A percentile compares a stretch with the other conserved stretches of the same genome.
phyloP scores from a whole-genome alignment of 92 coral and sea anemone species.

The Palythoa caribaeorum region DNA sequence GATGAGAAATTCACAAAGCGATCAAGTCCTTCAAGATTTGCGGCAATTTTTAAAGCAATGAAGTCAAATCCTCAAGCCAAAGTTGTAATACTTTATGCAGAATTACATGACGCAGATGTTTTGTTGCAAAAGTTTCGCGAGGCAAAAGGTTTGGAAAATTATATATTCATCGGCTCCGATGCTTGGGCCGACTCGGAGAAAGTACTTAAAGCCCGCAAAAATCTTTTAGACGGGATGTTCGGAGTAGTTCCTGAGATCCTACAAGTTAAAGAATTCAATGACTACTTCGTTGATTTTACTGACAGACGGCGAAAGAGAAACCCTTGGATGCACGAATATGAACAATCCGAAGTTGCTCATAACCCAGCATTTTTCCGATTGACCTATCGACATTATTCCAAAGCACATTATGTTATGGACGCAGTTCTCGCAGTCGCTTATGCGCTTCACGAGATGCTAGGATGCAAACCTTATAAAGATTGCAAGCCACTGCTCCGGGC shows the following conservation, averaged over 20 bases:
- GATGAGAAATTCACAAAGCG: slow-evolving; percentile 85
- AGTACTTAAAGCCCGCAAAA: slow-evolving; percentile 77
- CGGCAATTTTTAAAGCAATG: slow-evolving; percentile 70
- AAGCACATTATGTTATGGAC: slow-evolving; percentile 90
- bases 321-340: slow-evolving; percentile 89
- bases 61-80: slow-evolving; percentile 72
- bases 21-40: slow-evolving; percentile 72
- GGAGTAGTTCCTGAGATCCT: slow-evolving; percentile 83
- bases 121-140: slow-evolving; percentile 65
- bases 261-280: slow-evolving; percentile 70
- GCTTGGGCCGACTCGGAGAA: slow-evolving; percentile 87
- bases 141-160: slow-evolving; percentile 63
- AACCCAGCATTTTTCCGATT: slow-evolving; percentile 80
- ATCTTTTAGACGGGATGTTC: slow-evolving; percentile 73
- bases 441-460: slow-evolving; percentile 84
- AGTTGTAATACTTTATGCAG: slow-evolving; percentile 86
- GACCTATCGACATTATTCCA: slow-evolving; percentile 76
- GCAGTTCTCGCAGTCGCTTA: slow-evolving; percentile 87
- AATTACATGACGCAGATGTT: slow-evolving; percentile 82
- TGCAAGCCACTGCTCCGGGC: slow-evolving; percentile 65
- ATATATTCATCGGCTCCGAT: slow-evolving; percentile 84
- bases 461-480: slow-evolving; percentile 72
- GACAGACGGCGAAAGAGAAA: slow-evolving; percentile 77
- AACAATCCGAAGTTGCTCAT: slow-evolving; percentile 71
- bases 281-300: slow-evolving; percentile 81